Base-by-base conservation (phyloP, 1,140 invertebrate species). In the Drosophila aff. region DNA sequence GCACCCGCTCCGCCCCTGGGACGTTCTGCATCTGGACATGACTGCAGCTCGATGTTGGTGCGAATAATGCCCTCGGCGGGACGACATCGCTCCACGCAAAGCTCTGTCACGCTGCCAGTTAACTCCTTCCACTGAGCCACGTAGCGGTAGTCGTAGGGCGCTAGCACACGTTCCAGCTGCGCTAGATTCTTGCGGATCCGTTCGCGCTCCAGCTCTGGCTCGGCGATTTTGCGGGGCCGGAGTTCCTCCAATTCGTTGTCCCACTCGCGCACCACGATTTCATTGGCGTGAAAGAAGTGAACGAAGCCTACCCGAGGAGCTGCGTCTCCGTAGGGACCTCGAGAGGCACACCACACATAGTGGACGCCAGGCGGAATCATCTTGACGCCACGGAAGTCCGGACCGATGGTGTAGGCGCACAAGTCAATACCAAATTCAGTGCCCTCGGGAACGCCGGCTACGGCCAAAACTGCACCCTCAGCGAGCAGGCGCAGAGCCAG, bases 291-390 rank as follows among this genome's bases (percentile, higher is more conserved):
- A 91, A 99, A 99, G 86, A 95, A 95, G 91, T 99, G 96, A 87
- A 99, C 97, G 90, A 99, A 99, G 26, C 98, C 98, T 61, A 96
- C 96, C 85, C 98, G 93, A 0, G 94, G 94, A 4, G 94, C 93
- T 8, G 91, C 76, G 78, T 95, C 94, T 5, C 94, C 94, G 49
- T 93, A 93, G n/a, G 92, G 92, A 73, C 94, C 94, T 67, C 93
- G 94, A 2, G 94, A 93, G 59, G 94, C 93, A 68, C 97, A 98
- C 92, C 97, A 99, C 10, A 99, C 94, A 92, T 97, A 99, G 94
- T 99, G 99, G 62, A 99, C 93, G 21, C 99, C 99, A 16, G 98
- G 97, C 2, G 99, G 99, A 76, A 99, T 99, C 98, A 99, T 99
- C 95, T 99, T 99, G 41, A 99, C 95, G 16, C 99, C 99, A 72